Conservation (phyloP, 23 tunicate genomes). For the Styela clava region DNA sequence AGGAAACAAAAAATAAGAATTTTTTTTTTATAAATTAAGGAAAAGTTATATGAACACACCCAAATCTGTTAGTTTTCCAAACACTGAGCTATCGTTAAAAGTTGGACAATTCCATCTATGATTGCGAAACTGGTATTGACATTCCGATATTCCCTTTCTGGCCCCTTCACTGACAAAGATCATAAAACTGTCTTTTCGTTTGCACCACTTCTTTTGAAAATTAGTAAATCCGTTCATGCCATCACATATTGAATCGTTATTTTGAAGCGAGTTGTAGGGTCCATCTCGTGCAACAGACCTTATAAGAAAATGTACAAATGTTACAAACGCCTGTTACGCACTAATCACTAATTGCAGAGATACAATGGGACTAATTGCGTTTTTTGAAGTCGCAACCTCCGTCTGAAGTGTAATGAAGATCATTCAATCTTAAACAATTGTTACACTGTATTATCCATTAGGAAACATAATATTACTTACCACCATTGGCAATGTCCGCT, state of each 20-base stretch:
- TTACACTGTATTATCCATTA: too few species aligned
- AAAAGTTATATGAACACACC: neutral
- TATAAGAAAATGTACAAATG: too few species aligned
- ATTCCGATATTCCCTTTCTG: neutral
- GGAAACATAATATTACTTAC: too few species aligned
- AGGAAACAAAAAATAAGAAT: too few species aligned
- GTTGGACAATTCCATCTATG: neutral
- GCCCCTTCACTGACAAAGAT: neutral
- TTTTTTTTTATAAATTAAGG: too few species aligned
- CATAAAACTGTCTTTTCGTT: neutral
- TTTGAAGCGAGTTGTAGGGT: neutral
- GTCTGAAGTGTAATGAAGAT: too few species aligned
- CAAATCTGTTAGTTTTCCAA: neutral
- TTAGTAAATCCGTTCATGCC: neutral
- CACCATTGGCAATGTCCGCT: neutral
- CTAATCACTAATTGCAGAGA: too few species aligned
- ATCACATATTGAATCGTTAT: neutral
- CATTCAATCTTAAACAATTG: too few species aligned
- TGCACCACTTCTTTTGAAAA: neutral
- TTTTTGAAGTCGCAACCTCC: too few species aligned
- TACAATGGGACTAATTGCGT: too few species aligned
- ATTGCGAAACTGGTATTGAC: neutral
- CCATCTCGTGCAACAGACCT: neutral
- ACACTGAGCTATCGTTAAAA: neutral
- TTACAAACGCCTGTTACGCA: too few species aligned